These are phyloP conservation scores for Odontamblyopus rebecca DNA, from an alignment of 2,797 vertebrate genomes.

Conservation along the genomic window DNA sequence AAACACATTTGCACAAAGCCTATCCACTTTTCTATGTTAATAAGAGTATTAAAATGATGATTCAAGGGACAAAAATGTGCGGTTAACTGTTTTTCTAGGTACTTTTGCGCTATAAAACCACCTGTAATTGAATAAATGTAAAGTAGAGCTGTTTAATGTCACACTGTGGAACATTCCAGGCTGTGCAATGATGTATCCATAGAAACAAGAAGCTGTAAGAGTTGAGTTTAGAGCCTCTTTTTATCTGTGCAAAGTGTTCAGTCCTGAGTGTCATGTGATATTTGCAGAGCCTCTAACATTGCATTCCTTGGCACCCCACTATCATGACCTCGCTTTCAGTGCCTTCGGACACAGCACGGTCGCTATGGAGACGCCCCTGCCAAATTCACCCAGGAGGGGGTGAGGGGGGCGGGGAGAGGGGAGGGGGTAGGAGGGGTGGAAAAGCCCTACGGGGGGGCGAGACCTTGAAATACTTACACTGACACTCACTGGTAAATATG, in stretches of 20 bases:
- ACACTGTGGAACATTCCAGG: too few relatives aligned
- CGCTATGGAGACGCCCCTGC: constrained; percentile 50
- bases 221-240: background rate
- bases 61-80: too few relatives aligned
- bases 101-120: too few relatives aligned
- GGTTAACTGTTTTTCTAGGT: too few relatives aligned
- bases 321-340: constrained; percentile 34
- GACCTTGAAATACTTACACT: constrained; percentile 4
- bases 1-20: too few relatives aligned
- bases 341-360: constrained; percentile 31
- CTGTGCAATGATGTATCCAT: too few relatives aligned
- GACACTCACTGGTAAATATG: background rate
- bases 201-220: too few relatives aligned
- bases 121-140: too few relatives aligned
- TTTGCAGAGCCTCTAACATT: constrained; percentile 45
- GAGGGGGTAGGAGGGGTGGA: background rate
- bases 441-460: background rate
- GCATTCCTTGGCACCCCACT: constrained; percentile 46
- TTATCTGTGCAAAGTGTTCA: constrained; percentile 16
- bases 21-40: too few relatives aligned
- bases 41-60: too few relatives aligned
- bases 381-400: constrained; percentile 30
- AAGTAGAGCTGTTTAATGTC: too few relatives aligned
- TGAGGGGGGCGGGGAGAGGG: background rate
- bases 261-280: constrained; percentile 15